Base-by-base conservation (phyloP, 2,888 invertebrate genomes). In the Limenitis camilla region DNA sequence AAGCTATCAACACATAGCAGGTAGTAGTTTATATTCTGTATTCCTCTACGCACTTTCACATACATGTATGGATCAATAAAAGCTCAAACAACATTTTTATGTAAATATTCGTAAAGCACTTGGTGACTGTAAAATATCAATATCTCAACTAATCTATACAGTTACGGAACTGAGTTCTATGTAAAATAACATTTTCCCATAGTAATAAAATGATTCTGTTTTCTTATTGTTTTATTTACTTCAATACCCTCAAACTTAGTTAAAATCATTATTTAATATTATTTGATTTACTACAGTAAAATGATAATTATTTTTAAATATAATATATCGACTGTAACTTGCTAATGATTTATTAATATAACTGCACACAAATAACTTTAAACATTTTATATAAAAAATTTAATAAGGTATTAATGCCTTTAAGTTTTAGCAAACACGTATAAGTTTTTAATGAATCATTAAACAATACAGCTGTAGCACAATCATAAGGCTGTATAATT, bases 131-230 rank as follows among this genome's bases (percentile, higher is more conserved):
- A 49, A 31, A 39, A 49, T 51, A 54, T 39, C 44, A 11, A 42
- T 46, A 41, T 46, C 48, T 45, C n/a, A 19, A 28, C 11, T 49
- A 33, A 44, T 29, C 40, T 11, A 47, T 56, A 46, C 56, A 58
- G 58, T 59, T 51, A 53, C 52, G 53, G 56, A 55, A 59, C 59
- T 55, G 59, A 61, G 33, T 52, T 48, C 47, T 58, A 44, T 56
- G 50, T 56, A 53, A 52, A 46, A 51, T 48, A 53, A 53, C 54
- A 46, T 51, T 58, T 52, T 56, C 49, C 42, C 53, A 41, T 52
- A 52, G 49, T 40, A 55, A 50, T 59, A 56, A 59, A 59, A 54
- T 51, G 39, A 57, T 30, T 57, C 54, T 52, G 56, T 56, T 56
- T 42, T 27, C 5, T 11, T 1, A 19, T 5, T 35, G 33, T 54